Base-by-base conservation (phyloP, 2,888 invertebrate genomes). In the Trissoscelio sp. region DNA sequence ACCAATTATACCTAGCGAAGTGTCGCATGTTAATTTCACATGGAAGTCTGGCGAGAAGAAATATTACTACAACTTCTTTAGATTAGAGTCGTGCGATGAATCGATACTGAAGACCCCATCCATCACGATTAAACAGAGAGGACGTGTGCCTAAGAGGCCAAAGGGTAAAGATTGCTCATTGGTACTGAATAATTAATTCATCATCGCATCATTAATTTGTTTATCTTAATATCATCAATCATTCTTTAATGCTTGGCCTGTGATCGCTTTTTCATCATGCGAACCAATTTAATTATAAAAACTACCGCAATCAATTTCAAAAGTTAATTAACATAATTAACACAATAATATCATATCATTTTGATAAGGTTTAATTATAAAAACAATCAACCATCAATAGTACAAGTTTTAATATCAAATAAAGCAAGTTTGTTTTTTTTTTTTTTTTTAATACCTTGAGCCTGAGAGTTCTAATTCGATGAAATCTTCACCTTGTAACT, bases 1-100 rank as follows among this genome's bases (percentile, higher is more conserved):
- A 84, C 97, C 97, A 48, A 95, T 96, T 73, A 97, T 98, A 88
- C 98, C 98, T 1, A 96, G 97, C 3, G 97, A 98, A 92, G 97
- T 98, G 20, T 95, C 96, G 81, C 95, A 95, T 90, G 97, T 97
- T 0, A 97, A 97, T 92, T 97, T 97, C 89, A 97, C 97, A 48
- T 97, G 97, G 97, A 95, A 95, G 88, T 95, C 97, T 0, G 96
- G 96, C 14, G 92, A 93, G 84, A 95, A 95, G 90, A 95, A 95
- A 89, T 97, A 96, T 90, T 95, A 94, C 88, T 98, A 98, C 90
- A 94, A 97, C 90, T 98, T 98, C 91, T 97, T 97, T 91, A 94
- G 95, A 69, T 92, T 98, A 83, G 95, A 96, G 88, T 97, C 97
- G 5, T 95, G 95, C 86, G 96, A 97, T 90, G 95, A 96, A 84